phyloP scores from a whole-genome alignment of 2,113 vertebrate species.

The Neotoma lepida region DNA sequence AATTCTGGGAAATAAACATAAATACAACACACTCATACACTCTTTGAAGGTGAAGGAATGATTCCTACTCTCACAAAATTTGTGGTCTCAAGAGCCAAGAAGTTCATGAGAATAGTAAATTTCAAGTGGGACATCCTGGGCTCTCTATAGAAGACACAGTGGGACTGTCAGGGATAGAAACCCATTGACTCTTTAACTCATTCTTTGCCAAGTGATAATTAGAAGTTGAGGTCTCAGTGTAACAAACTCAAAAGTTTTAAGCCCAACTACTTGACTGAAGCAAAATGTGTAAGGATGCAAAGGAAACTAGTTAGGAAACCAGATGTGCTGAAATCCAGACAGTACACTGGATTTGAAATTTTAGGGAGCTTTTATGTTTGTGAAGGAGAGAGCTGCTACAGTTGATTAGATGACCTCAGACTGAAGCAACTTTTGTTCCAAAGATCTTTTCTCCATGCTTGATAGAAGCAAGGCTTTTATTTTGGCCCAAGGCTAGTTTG shows the following conservation, averaged over 20 bases:
- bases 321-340: background rate
- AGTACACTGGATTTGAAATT: background rate
- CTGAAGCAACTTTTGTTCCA: slow-evolving; percentile 29
- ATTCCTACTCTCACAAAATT: background rate
- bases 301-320: background rate
- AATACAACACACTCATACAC: background rate
- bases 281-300: no score
- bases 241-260: background rate
- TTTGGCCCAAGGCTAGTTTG: background rate
- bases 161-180: background rate
- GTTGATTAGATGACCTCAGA: background rate
- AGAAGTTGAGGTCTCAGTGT: background rate
- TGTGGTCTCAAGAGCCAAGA: background rate
- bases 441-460: background rate
- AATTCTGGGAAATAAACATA: background rate
- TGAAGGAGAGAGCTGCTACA: background rate
- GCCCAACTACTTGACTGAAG: background rate
- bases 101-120: background rate
- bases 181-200: background rate
- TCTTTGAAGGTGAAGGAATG: background rate
- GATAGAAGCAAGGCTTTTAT: background rate
- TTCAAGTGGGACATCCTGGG: background rate
- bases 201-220: background rate
- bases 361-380: background rate
- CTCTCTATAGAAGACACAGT: background rate